Conservation (phyloP, 2,888 invertebrate genomes). For the Microctonus brassicae region DNA sequence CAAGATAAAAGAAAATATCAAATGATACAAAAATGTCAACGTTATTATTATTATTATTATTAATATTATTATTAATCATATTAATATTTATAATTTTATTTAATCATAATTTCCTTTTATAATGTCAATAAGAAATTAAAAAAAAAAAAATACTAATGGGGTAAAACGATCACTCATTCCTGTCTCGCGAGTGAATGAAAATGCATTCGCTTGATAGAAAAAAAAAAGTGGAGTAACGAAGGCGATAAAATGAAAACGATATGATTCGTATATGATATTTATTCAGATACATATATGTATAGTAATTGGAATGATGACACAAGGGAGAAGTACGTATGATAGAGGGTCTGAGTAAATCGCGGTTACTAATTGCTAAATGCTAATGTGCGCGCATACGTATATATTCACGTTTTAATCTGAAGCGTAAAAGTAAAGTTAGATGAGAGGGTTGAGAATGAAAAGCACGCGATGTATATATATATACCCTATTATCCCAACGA, state of each 20-base stretch:
- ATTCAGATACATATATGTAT: background rate
- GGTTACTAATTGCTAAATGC: constrained; percentile 58
- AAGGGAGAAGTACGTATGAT: background rate
- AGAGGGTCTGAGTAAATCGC: constrained; percentile 29
- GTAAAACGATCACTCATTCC: background rate
- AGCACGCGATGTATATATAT: constrained; percentile 9
- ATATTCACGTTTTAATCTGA: constrained; percentile 47
- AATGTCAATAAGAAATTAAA: background rate
- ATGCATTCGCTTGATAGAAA: background rate
- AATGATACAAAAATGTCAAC: background rate
- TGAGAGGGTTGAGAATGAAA: background rate
- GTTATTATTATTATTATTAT: background rate
- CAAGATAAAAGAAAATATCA: background rate
- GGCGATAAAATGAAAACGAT: constrained; percentile 14
- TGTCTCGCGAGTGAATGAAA: background rate
- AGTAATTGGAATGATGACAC: constrained; percentile 1
- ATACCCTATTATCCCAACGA: constrained; percentile 6
- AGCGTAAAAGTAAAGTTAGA: background rate
- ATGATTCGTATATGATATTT: background rate
- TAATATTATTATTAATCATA: background rate
- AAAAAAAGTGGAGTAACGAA: constrained; percentile 6
- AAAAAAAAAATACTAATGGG: background rate
- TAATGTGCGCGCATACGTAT: constrained; percentile 51
- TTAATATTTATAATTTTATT: background rate
- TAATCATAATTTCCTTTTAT: background rate